These are phyloP conservation scores for Octodon degus DNA, from an alignment of 2,113 vertebrate species.

Conservation along the genomic window DNA sequence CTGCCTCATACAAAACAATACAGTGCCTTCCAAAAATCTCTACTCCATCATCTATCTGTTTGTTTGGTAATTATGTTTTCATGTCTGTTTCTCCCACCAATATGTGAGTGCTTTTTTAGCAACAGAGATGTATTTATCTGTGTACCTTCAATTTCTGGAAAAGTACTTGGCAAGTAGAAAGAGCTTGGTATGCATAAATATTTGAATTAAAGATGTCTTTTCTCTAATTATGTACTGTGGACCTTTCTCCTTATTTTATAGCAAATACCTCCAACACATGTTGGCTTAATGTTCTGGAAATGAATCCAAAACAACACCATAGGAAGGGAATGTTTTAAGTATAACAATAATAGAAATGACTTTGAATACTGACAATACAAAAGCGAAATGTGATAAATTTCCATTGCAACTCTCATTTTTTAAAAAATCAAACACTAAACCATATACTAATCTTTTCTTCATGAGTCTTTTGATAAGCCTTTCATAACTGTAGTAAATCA, in stretches of 20 bases:
- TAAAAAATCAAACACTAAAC: background rate
- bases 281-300: constrained; percentile 46
- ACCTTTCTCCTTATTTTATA: background rate
- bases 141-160: constrained; percentile 18
- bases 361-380: constrained; percentile 51
- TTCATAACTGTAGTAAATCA: constrained; percentile 9
- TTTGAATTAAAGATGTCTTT: background rate
- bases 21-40: background rate
- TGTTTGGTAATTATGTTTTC: background rate
- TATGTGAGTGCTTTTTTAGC: background rate
- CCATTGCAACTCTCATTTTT: background rate
- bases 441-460: constrained; percentile 38
- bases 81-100: background rate
- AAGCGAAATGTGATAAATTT: constrained; percentile 31
- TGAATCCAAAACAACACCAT: constrained; percentile 54
- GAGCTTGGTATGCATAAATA: background rate
- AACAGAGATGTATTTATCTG: background rate
- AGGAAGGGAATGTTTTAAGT: constrained; percentile 30
- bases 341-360: constrained; percentile 46
- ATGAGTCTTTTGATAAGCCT: background rate
- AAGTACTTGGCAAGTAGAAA: background rate
- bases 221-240: background rate
- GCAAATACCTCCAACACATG: constrained; percentile 18
- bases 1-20: background rate
- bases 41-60: background rate